A percentile compares a stretch with the other conserved stretches of the same genome.
These are phyloP conservation scores for Oxytorus armatus DNA, from an alignment of 2,888 invertebrate genomes.

Conservation along the genomic window DNA sequence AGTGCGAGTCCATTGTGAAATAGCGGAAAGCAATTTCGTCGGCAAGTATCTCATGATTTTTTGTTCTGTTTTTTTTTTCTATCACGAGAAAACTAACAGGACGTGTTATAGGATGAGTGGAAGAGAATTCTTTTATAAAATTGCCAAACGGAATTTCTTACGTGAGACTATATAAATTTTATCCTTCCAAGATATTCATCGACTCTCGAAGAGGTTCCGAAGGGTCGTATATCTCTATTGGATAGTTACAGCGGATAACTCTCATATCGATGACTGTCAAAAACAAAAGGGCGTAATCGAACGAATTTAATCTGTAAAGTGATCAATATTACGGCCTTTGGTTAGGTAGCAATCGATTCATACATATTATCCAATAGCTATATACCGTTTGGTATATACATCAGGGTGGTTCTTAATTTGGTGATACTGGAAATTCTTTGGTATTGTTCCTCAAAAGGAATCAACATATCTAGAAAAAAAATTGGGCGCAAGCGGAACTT, in stretches of 20 bases:
- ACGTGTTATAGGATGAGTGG: no score
- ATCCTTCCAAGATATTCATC: slow-evolving; percentile 9
- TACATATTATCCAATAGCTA: neutral
- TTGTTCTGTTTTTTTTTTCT: neutral
- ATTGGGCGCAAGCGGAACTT: no score
- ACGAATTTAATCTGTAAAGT: neutral
- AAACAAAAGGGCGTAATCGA: neutral
- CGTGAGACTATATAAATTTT: neutral
- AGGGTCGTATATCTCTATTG: neutral
- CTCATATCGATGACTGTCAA: neutral
- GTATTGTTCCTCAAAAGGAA: no score
- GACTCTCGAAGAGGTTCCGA: neutral
- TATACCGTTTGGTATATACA: neutral
- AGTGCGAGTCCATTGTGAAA: slow-evolving; percentile 15
- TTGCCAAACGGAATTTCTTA: slow-evolving; percentile 4
- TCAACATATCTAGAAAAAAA: no score
- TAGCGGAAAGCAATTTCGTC: neutral
- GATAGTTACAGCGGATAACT: no score
- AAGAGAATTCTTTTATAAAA: neutral
- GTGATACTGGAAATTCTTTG: no score
- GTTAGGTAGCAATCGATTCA: neutral
- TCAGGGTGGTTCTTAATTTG: no score
- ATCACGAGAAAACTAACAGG: neutral
- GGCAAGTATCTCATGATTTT: neutral
- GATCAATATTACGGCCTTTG: neutral